Evolutionary conservation across 1,140 invertebrate genomes (phyloP).

Genomic region (Cherax destructor): DNA sequence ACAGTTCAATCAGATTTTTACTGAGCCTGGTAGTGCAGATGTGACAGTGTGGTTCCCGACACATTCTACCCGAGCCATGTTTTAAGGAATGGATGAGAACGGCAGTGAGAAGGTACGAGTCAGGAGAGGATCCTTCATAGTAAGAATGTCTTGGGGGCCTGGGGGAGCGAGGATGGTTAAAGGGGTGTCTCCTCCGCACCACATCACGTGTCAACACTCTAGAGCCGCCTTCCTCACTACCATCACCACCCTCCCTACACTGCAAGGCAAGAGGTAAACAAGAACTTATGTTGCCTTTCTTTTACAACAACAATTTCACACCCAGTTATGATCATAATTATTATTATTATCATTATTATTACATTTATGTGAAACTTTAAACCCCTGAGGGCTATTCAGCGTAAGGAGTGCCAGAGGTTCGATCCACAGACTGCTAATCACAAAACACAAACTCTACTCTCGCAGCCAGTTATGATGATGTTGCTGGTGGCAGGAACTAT

Average conservation of each 20-base stretch:
- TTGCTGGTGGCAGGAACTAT: neutral
- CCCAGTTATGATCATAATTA: neutral
- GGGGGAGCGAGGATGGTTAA: conserved; percentile 17
- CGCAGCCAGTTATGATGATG: conserved; percentile 1
- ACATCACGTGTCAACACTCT: conserved; percentile 49
- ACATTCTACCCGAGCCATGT: conserved; percentile 56
- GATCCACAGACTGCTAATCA: neutral
- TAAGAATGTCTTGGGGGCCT: conserved; percentile 69
- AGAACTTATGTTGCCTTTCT: conserved; percentile 49
- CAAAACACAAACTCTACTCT: neutral
- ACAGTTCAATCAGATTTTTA: neutral
- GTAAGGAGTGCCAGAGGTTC: neutral
- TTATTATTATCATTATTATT: too few species aligned
- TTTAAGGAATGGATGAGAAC: conserved; percentile 70
- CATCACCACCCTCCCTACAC: conserved; percentile 66
- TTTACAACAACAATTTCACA: conserved; percentile 23
- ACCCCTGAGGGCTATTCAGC: too few species aligned
- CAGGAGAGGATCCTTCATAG: conserved; percentile 68
- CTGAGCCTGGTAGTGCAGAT: conserved; percentile 8
- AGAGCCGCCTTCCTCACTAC: conserved; percentile 52
- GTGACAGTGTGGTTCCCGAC: conserved; percentile 53
- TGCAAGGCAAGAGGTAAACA: conserved; percentile 68
- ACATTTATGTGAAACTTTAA: too few species aligned
- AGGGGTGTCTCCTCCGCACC: conserved; percentile 55
- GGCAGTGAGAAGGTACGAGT: conserved; percentile 70